Conservation (phyloP, 2,797 vertebrate species). For the Pagetopsis macropterus region DNA sequence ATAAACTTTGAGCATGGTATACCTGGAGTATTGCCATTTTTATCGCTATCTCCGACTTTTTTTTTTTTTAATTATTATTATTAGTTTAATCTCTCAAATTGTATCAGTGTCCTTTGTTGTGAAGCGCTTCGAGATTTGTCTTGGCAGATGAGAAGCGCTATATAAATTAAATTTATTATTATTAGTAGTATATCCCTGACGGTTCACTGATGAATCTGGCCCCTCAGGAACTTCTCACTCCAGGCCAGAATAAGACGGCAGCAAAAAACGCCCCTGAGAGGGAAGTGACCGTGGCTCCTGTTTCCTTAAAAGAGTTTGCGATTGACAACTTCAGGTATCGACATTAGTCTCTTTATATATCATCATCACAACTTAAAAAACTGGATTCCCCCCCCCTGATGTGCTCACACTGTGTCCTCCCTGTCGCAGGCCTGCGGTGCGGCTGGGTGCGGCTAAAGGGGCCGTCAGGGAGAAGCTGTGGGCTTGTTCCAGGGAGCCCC, state of each 20-base stretch:
- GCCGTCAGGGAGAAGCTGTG: constrained; percentile 84
- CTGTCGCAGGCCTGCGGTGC: constrained; percentile 69
- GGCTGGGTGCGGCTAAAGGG: constrained; percentile 76
- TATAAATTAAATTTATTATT: too few relatives aligned
- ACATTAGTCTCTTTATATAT: not conserved
- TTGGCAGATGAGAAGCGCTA: too few relatives aligned
- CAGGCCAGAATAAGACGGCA: constrained; percentile 78
- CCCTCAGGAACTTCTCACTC: constrained; percentile 82
- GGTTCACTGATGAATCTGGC: constrained; percentile 24
- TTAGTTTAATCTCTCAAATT: too few relatives aligned
- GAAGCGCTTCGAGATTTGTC: too few relatives aligned
- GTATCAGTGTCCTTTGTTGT: too few relatives aligned
- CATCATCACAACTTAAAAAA: not conserved
- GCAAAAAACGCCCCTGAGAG: constrained; percentile 44
- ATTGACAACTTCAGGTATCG: constrained; percentile 91
- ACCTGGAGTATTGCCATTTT: too few relatives aligned
- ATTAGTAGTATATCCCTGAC: not conserved
- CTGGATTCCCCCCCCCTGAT: not conserved
- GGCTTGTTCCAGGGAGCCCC: constrained; percentile 86
- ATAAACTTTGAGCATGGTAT: too few relatives aligned
- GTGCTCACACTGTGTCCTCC: not conserved
- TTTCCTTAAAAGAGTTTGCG: constrained; percentile 92
- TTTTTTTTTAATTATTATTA: too few relatives aligned
- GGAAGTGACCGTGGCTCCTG: constrained; percentile 79
- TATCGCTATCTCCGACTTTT: too few relatives aligned